Base-by-base conservation (phyloP, 2,888 invertebrate genomes). In the Corbicula japonica region DNA sequence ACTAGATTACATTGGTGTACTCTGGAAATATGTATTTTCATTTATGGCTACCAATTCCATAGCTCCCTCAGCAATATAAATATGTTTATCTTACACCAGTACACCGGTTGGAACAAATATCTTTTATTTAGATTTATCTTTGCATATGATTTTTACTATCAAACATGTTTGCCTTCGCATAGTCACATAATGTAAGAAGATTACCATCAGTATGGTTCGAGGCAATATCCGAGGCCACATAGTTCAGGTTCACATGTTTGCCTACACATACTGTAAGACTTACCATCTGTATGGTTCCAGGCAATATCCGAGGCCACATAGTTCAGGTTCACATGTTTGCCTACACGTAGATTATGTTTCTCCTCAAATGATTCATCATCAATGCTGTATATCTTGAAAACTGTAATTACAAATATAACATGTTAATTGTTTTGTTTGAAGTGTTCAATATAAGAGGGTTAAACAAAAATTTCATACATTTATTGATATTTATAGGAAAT, bases 271-370 rank as follows among this genome's bases (percentile, higher is more conserved):
- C 15, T 4, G 18, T 21, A 48, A 26, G 28, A 56, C 56, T 62
- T 94, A 96, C 97, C 97, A 94, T 99, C 98, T 78, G 96, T 95
- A 10, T 96, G 96, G 93, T 97, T 98, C 99, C 99, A 99, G 0
- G 97, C 97, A 10, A 99, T 98, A 94, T 99, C 98, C 91, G 98
- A 97, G 48, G 98, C 98, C 0, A 98, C 98, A 94, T 97, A 98
- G 92, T 98, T 98, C 0, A 98, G 94, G 94, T 98, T 98, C 83
- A 98, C 95, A 93, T 98, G 97, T 71, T 88, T 88, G 0, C 98
- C 98, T 46, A 96, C 97, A 46, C 98, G 95, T 87, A 99, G 95
- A 94, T 98, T 99, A 89, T 96, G 96, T 35, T 96, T 95, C 94
- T 99, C 98, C 0, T 96, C 95, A 92, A 98, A 98, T 21, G 86